Base-by-base conservation (phyloP, 1,140 invertebrate species). In the Heliconius melpomene region DNA sequence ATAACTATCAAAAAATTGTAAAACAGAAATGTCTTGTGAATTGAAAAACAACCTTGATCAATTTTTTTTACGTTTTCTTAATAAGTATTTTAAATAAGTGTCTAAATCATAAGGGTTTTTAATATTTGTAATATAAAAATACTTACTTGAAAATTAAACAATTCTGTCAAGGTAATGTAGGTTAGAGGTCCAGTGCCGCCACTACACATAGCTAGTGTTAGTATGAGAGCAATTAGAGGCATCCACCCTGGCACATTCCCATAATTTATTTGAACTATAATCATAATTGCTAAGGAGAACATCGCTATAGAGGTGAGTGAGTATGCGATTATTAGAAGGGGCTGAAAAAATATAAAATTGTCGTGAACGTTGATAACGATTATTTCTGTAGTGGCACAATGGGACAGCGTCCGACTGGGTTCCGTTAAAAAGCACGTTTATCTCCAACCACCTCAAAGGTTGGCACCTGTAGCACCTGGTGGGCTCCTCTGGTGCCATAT, bases 111-210 rank as follows among this genome's bases (percentile, higher is more conserved):
- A 32, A 32, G 32, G 32, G 0, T 32, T 32, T 32, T 32, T 2
- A 32, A 7, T 32, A 32, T 32, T 32, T 32, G 0, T 32, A 32
- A 32, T 29, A 5, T 26, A 66, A 26, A 8, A n/a, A 5, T 6
- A 82, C 73, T 83, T 81, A 87, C 86, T 80, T 91, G 89, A 75
- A 91, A 91, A 77, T 84, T 91, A 71, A 91, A 91, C 82, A 90
- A 85, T 70, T 93, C 91, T 18, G 90, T 82, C 82, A 89, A 84
- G 8, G 91, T 83, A 7, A 93, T 83, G 52, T 83, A 91, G 0
- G 89, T 89, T 20, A 90, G 26, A 0, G 90, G 85, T 7, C 81
- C 81, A 2, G 90, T 77, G 0, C 86, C 88, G 7, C 82, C 86
- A 70, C 87, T 85, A 36, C 84, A 89, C 66, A 82, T 86, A 60